Percentiles rank a stretch among this genome's conserved stretches.
Evolutionary conservation across 1,140 invertebrate genomes (phyloP).

Genomic region (Trichomalopsis sarcophagae): DNA sequence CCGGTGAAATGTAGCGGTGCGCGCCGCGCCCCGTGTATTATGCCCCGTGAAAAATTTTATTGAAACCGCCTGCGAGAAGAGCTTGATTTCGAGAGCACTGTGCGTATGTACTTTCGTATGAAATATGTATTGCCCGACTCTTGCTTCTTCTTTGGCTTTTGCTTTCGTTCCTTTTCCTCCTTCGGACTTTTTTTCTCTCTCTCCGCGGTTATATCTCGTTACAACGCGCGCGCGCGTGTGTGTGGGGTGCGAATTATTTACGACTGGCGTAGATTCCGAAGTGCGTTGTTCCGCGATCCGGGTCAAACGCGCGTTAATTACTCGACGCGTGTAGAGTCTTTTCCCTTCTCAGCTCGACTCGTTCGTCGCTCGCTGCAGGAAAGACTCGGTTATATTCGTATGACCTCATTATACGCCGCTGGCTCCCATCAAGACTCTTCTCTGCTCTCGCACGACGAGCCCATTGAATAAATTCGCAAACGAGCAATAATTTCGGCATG

Average conservation of each 20-base stretch:
- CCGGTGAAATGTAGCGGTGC: background rate
- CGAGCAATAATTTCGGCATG: conserved; percentile 38
- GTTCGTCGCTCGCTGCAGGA: conserved; percentile 4
- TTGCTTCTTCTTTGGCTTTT: background rate
- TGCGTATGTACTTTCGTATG: background rate
- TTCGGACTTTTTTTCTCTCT: background rate
- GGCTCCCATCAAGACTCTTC: conserved; percentile 20
- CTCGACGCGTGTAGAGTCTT: background rate
- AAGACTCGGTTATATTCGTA: conserved; percentile 42
- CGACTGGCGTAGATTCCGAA: background rate
- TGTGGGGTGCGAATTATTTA: background rate
- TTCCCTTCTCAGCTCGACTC: background rate
- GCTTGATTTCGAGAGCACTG: background rate
- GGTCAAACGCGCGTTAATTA: conserved; percentile 19
- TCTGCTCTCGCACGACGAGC: conserved; percentile 4
- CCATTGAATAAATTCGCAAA: conserved; percentile 43
- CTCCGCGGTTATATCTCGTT: background rate
- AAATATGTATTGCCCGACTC: conserved; percentile 14
- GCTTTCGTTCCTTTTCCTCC: background rate
- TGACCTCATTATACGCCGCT: conserved; percentile 37
- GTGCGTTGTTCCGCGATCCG: background rate
- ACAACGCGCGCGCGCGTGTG: background rate
- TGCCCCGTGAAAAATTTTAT: conserved; percentile 24
- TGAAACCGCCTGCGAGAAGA: conserved; percentile 14
- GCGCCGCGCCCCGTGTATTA: background rate